A percentile compares a stretch with the other conserved stretches of the same genome.
phyloP scores from a whole-genome alignment of 1,140 invertebrate species.

The Lordiphosa stackelbergi region DNA sequence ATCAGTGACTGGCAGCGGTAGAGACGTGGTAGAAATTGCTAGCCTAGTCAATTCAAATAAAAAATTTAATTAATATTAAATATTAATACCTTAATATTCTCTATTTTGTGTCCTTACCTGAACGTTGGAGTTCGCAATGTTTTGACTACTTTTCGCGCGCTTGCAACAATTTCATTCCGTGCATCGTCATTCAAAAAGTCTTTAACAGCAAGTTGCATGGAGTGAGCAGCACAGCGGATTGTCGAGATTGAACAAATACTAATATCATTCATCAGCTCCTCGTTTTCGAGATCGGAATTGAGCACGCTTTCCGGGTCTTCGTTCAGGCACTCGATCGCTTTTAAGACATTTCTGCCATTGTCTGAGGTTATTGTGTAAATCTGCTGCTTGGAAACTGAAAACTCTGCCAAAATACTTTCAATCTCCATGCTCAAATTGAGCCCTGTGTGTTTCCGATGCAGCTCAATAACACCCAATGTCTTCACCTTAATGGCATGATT shows the following conservation, averaged over 20 bases:
- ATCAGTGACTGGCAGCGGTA: slow-evolving; percentile 11
- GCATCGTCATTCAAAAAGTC: slow-evolving; percentile 11
- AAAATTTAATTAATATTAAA: slow-evolving; percentile 2
- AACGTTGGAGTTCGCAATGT: slow-evolving; percentile 8
- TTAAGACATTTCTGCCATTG: too few relatives aligned
- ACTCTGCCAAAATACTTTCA: too few relatives aligned
- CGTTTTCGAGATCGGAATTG: neutral
- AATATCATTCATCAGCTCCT: slow-evolving; percentile 1
- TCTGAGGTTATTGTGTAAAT: too few relatives aligned
- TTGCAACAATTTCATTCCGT: slow-evolving; percentile 1
- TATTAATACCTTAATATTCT: slow-evolving; percentile 1
- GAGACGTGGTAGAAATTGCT: slow-evolving; percentile 1
- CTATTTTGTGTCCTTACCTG: slow-evolving; percentile 10
- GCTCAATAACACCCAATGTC: slow-evolving; percentile 9
- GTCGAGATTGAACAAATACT: slow-evolving; percentile 10
- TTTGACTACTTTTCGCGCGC: slow-evolving; percentile 12
- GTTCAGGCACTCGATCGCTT: too few relatives aligned
- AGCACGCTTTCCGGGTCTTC: neutral
- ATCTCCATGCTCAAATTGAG: too few relatives aligned
- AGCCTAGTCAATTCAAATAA: slow-evolving; percentile 5
- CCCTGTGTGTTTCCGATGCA: too few relatives aligned
- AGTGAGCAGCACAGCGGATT: slow-evolving; percentile 17
- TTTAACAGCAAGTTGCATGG: slow-evolving; percentile 12
- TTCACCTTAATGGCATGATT: slow-evolving; percentile 9
- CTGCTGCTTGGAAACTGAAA: too few relatives aligned